phyloP scores from a whole-genome alignment of 2,797 vertebrate species.

The Trachops cirrhosus region DNA sequence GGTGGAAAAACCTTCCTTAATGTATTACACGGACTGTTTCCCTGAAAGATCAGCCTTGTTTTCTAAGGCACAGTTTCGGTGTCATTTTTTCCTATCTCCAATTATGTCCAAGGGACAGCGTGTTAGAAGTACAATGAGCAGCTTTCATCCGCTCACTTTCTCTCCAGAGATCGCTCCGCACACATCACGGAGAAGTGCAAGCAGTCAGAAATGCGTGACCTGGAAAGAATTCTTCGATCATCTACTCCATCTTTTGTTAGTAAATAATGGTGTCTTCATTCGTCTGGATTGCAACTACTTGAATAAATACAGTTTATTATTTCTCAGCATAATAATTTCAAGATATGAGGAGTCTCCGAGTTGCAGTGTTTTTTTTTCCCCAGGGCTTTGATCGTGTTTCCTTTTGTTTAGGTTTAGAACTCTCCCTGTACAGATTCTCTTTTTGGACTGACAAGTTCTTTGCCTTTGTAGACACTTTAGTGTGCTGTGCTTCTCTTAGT shows the following conservation, averaged over 20 bases:
- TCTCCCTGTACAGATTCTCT: neutral
- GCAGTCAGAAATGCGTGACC: neutral
- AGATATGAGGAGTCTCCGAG: neutral
- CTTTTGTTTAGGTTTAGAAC: neutral
- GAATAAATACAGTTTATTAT: neutral
- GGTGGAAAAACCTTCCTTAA: neutral
- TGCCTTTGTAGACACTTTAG: neutral
- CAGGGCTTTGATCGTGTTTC: neutral
- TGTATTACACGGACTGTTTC: conserved; percentile 13
- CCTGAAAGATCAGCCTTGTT: conserved; percentile 63
- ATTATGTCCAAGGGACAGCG: neutral
- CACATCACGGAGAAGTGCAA: neutral
- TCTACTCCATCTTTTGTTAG: neutral
- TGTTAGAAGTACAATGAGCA: neutral
- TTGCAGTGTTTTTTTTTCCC: neutral
- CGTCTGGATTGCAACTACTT: neutral
- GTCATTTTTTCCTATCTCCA: conserved; percentile 42
- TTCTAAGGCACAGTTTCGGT: conserved; percentile 3
- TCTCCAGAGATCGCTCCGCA: neutral
- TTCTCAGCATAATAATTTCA: neutral
- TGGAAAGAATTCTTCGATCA: neutral
- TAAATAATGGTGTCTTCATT: conserved; percentile 32
- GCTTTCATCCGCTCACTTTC: neutral
- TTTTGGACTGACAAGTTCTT: neutral
- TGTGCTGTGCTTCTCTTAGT: neutral